Evolutionary conservation across 2,888 invertebrate species (phyloP), one percentile per base, ranked within the genome.

Genomic region (Dastarcus helophoroides): DNA sequence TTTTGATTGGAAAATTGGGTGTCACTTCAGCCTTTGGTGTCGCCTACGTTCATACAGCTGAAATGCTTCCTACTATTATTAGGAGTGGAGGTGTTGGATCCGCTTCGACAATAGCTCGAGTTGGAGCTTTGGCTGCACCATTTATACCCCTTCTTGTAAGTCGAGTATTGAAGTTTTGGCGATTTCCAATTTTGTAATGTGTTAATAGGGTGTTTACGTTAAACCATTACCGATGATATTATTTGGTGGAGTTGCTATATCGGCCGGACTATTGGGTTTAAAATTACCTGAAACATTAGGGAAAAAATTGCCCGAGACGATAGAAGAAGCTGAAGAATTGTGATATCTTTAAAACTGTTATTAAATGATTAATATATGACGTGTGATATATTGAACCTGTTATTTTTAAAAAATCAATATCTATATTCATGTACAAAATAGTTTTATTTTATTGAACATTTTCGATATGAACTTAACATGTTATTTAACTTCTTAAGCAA

Each of bases 21-120:
- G 69, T 76, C 24, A 74, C 76, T 2, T 68, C 72, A 2, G 67
- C 75, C 1, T 76, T 76, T 54, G 69, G 71, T 0, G 63, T 73
- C 3, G 65, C 73, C 15, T 77, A 76, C 42, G 71, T 77, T 2
- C 72, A 75, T 41, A 69, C 71, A 8, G 68, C 69, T 3, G 71
- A 71, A 54, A 56, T 71, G 41, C 61, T 67, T 33, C 71, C 70
- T 1, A 65, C 64, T 3, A 47, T 56, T 6, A 63, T 73, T 35
- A 57, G 73, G 29, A 72, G 71, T 46, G 70, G 69, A 6, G 73
- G 72, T 1, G 68, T 74, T 10, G 74, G 74, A 1, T 60, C 66
- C 2, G 67, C 71, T 44, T 73, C 73, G 1, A 73, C 71, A 1
- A 60, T 68, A 34, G 70, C 71, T 1, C 55, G 73, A 23, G 53